A percentile compares a stretch with the other conserved stretches of the same genome.
Conservation (phyloP, 2,888 invertebrate species). For the Brachypterus glaber region DNA sequence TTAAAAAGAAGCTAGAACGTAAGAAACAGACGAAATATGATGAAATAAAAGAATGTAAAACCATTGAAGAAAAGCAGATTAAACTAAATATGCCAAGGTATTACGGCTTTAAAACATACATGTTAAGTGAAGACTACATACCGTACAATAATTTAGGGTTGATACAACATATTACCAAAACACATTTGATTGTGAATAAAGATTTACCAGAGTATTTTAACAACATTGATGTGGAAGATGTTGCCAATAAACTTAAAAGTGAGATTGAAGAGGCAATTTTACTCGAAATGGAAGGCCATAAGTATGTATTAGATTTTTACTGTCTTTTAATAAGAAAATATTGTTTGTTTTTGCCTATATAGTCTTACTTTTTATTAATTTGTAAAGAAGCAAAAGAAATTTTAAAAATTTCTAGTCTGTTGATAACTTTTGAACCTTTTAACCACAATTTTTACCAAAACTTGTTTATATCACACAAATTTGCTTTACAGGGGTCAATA, state of each 20-base stretch:
- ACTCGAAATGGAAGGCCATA: constrained; percentile 50
- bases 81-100: constrained; percentile 74
- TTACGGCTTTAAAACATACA: constrained; percentile 63
- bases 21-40: constrained; percentile 42
- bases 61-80: constrained; percentile 76
- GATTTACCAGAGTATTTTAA: constrained; percentile 53
- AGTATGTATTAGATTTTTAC: no score
- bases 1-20: constrained; percentile 43
- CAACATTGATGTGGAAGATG: constrained; percentile 35
- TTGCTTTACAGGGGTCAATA: no score
- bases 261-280: constrained; percentile 54
- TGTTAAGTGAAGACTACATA: constrained; percentile 50
- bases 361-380: constrained; percentile 3
- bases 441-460: no score
- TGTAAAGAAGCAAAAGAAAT: no score
- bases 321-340: constrained; percentile 4
- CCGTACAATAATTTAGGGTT: constrained; percentile 62
- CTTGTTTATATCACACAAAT: no score
- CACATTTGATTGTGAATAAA: constrained; percentile 53
- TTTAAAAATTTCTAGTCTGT: no score
- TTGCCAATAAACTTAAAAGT: constrained; percentile 42
- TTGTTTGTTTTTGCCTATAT: constrained; percentile 2
- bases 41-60: constrained; percentile 53
- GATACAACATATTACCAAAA: constrained; percentile 69
- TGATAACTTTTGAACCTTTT: no score